Evolutionary conservation across 1,140 invertebrate species (phyloP).

Genomic region (Cyphomyrmex costatus): DNA sequence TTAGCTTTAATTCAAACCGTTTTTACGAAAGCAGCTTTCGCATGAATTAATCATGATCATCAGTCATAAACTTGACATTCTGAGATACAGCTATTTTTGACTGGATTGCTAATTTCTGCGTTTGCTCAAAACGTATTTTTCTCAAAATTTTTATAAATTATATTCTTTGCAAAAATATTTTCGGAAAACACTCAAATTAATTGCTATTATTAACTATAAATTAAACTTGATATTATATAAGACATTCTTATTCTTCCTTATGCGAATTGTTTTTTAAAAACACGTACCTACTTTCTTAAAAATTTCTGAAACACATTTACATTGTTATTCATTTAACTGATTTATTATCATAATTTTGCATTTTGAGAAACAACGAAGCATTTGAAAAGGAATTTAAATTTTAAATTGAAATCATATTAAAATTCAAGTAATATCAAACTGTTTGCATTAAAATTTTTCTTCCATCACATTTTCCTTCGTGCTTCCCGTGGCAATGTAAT

Average conservation of each 20-base stretch:
- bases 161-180: background rate
- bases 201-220: background rate
- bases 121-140: background rate
- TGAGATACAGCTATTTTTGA: background rate
- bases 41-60: slow-evolving; percentile 19
- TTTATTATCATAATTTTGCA: background rate
- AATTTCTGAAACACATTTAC: background rate
- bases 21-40: background rate
- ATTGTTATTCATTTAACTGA: background rate
- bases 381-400: background rate
- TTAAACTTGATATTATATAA: background rate
- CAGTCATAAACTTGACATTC: background rate
- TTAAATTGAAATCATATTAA: background rate
- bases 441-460: background rate
- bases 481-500: background rate
- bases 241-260: background rate
- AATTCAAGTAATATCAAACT: slow-evolving; percentile 7
- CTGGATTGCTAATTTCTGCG: background rate
- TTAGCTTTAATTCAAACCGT: background rate
- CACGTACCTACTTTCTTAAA: background rate
- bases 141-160: background rate
- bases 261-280: background rate
- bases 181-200: background rate
- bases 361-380: background rate
- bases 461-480: background rate